Conservation (phyloP, 2,888 invertebrate genomes). For the Thera obeliscata region DNA sequence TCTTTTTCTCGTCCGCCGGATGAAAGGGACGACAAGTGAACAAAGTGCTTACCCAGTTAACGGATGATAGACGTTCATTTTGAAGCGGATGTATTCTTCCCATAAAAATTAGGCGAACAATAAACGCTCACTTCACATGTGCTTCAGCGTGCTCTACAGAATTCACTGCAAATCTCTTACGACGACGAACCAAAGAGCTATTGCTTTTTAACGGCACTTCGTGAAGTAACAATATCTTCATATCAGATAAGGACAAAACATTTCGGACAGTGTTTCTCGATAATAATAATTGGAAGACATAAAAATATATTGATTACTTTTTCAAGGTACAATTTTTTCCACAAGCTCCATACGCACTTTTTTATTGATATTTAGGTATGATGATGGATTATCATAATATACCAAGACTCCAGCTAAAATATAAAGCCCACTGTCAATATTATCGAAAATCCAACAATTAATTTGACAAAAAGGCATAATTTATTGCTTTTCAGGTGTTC, state of each 20-base stretch:
- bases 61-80: constrained; percentile 34
- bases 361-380: too few relatives aligned
- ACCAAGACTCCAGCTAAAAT: not conserved
- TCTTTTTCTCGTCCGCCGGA: constrained; percentile 15
- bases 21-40: constrained; percentile 37
- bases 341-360: too few relatives aligned
- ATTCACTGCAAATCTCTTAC: not conserved
- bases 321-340: too few relatives aligned
- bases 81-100: constrained; percentile 19
- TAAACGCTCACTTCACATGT: not conserved
- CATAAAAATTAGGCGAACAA: constrained; percentile 30
- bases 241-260: too few relatives aligned
- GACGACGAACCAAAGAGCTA: not conserved
- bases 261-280: too few relatives aligned
- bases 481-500: constrained; percentile 42
- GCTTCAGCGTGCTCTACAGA: not conserved
- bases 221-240: too few relatives aligned
- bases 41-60: constrained; percentile 33
- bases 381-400: too few relatives aligned
- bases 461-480: constrained; percentile 28
- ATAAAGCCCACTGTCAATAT: not conserved
- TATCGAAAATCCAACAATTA: constrained; percentile 4
- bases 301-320: too few relatives aligned
- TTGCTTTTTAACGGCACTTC: not conserved
- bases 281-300: too few relatives aligned